Evolutionary conservation across 2,888 invertebrate species (phyloP), one percentile per base, ranked within the genome.

Genomic region (Stenoptilia bipunctidactyla): DNA sequence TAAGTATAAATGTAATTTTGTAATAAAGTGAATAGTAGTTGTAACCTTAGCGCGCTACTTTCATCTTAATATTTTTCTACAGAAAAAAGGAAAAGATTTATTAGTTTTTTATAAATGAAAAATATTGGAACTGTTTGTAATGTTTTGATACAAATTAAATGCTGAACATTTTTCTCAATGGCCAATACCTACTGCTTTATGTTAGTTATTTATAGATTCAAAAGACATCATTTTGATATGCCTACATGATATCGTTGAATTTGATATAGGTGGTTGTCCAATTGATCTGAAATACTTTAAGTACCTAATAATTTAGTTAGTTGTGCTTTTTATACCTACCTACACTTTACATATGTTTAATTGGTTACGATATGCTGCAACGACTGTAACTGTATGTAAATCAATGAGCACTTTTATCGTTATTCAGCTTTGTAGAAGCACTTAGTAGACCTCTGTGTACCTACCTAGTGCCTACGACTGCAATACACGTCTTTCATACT

Each of bases 151-250:
- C 50, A 56, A 52, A 51, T 53, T 50, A 50, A 55, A 58, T 76
- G 77, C 77, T 77, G 77, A 66, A 73, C 77, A 76, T 77, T 76
- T 75, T 72, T 51, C 72, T 75, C 70, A 41, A 52, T 48, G 43
- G 65, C 67, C 66, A 55, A 49, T 57, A n/a, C n/a, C n/a, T n/a
- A 56, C 59, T 66, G 56, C 63, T 60, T 66, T 66, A 56, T 52
- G 54, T 51, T 59, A 56, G 45, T 58, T 68, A 63, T 62, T 61
- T 57, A 55, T 62, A 63, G 58, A 58, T 61, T 58, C 59, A 48
- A 65, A 62, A 56, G 52, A 20, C 20, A 20, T 20, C 20, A 5
- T 20, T 20, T 20, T 20, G 3, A 20, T 20, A 20, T 20, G 20
- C 20, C 20, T 20, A 20, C 20, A 20, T 20, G 20, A 20, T 20